Base-by-base conservation (phyloP, 2,113 vertebrate genomes). In the Nannobrachium achirus region DNA sequence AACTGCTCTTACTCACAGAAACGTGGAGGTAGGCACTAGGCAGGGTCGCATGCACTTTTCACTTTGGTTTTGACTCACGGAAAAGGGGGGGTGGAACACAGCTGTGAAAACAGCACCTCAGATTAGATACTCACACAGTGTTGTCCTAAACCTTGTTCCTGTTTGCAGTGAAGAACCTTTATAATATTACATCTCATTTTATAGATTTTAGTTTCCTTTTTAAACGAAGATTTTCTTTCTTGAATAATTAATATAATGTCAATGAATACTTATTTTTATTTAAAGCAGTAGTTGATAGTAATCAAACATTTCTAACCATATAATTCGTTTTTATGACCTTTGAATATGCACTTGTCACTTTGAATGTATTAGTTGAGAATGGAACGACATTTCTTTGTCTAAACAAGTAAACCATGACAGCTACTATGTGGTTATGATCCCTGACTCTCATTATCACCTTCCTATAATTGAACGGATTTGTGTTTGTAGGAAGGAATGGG, bases 331-430 rank as follows among this genome's bases (percentile, higher is more conserved):
- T 19, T 10, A 62, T 45, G 40, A 64, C 51, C 16, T 16, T 33
- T 63, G 48, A 61, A 42, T 85, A 82, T 85, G 88, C 89, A 89
- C 86, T 80, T 52, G 88, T 82, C 89, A 91, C 89, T 91, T 89
- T 91, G 64, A 75, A 63, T 20, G 48, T 51, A 52, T 33, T 56
- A 38, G 48, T n/a, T 14, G 45, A 45, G 55, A 46, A 49, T 50
- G 40, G 57, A 49, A 60, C 16, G 18, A 71, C 63, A 64, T 39
- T 42, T 42, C 33, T 60, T 33, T 7, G 76, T 60, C 49, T 64
- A 38, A 69, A n/a, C n/a, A 15, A 57, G 3, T 14, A 3, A 76
- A 76, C 40, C 53, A 68, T 19, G 16, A 14, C 25, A 61, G 20
- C 38, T 60, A 33, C 25, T 44, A 46, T n/a, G 20, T 46, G 13